Conservation (phyloP, 2,113 vertebrate genomes). For the Crocuta crocuta region DNA sequence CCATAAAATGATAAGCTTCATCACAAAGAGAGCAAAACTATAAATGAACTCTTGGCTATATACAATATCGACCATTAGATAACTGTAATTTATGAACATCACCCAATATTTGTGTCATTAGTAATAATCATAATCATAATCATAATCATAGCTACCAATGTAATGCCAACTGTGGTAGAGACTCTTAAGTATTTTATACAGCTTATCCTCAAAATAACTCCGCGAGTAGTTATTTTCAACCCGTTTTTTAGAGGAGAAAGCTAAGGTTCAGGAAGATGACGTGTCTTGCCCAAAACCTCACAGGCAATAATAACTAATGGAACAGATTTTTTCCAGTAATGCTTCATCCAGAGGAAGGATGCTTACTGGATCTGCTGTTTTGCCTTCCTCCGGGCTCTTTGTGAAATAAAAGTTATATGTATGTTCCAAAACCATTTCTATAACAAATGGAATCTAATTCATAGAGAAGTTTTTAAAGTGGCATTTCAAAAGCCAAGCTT, state of each 20-base stretch:
- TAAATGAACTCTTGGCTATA: neutral
- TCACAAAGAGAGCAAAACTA: neutral
- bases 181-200: slow-evolving; percentile 8
- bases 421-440: slow-evolving; percentile 48
- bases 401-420: slow-evolving; percentile 46
- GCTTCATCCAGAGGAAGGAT: slow-evolving; percentile 23
- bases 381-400: slow-evolving; percentile 35
- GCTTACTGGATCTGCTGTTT: slow-evolving; percentile 26
- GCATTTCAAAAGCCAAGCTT: slow-evolving; percentile 43
- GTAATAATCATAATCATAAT: neutral
- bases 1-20: neutral
- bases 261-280: slow-evolving; percentile 5
- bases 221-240: neutral
- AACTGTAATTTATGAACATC: neutral
- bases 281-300: neutral
- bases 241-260: slow-evolving; percentile 6
- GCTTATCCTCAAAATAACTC: neutral
- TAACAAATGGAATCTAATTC: slow-evolving; percentile 57
- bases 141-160: neutral
- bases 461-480: slow-evolving; percentile 39
- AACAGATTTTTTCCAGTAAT: slow-evolving; percentile 43
- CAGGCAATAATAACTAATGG: slow-evolving; percentile 64
- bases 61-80: neutral
- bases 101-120: neutral
- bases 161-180: slow-evolving; percentile 13